Evolutionary conservation across 2,888 invertebrate species (phyloP).

Genomic region (Harpalus rubripes): DNA sequence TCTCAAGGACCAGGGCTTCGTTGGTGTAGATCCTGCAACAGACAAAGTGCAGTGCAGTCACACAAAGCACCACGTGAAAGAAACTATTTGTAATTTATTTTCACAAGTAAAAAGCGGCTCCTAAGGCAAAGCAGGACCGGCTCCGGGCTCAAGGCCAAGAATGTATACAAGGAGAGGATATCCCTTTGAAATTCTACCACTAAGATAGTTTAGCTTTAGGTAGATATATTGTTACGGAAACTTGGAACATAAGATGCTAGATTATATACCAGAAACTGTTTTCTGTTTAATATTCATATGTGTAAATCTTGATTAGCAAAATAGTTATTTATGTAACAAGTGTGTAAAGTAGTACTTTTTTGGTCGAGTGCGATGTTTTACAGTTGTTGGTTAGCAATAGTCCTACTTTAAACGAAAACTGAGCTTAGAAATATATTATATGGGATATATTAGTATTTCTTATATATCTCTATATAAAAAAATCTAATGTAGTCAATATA

Average conservation of each 20-base stretch:
- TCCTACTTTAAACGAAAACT: no score
- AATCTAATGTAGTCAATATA: no score
- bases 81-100: constrained; percentile 51
- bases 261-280: not conserved
- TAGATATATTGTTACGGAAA: not conserved
- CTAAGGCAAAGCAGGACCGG: not conserved
- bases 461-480: no score
- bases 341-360: no score
- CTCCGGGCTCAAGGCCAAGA: not conserved
- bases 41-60: constrained; percentile 4
- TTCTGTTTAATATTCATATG: not conserved
- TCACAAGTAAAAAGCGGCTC: not conserved
- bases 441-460: no score
- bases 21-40: constrained; percentile 53
- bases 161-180: not conserved
- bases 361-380: no score
- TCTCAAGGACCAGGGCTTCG: constrained; percentile 58
- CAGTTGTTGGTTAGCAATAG: no score
- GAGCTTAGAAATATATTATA: no score
- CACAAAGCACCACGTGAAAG: constrained; percentile 13
- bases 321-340: no score
- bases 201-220: not conserved
- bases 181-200: not conserved
- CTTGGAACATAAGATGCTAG: not conserved
- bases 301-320: no score